These are phyloP conservation scores for Brachyalestes nurse DNA, from an alignment of 2,797 vertebrate species.

Conservation along the genomic window DNA sequence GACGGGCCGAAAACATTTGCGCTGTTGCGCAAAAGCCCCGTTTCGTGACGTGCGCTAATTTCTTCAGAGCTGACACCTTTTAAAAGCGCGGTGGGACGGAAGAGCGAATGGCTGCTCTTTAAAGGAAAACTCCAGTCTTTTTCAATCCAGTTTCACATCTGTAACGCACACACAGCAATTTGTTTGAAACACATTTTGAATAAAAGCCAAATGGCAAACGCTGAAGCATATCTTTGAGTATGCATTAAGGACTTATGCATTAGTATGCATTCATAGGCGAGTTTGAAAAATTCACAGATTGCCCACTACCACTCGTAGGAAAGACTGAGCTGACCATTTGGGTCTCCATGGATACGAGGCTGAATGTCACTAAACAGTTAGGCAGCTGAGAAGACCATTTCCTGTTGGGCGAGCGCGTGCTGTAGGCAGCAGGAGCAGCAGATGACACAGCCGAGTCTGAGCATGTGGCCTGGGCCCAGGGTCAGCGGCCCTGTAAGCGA, in stretches of 20 bases:
- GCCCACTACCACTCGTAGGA: conserved; percentile 11
- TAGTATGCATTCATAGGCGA: neutral
- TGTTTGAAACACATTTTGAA: neutral
- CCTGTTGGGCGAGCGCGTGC: conserved; percentile 45
- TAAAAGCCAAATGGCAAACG: neutral
- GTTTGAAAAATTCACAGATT: conserved; percentile 12
- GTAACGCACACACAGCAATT: neutral
- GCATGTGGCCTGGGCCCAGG: conserved; percentile 24
- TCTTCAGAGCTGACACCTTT: neutral
- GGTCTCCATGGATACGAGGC: conserved; percentile 32
- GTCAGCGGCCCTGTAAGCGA: conserved; percentile 24
- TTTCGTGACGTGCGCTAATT: neutral
- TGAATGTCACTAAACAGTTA: conserved; percentile 42
- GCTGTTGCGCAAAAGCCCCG: neutral
- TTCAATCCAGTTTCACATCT: neutral
- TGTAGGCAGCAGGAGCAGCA: conserved; percentile 26
- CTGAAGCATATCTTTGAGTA: neutral
- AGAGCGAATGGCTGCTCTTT: neutral
- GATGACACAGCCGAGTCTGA: conserved; percentile 43
- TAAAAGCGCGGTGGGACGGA: neutral
- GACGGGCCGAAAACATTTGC: conserved; percentile 1
- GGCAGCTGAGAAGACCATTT: conserved; percentile 39
- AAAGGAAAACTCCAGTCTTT: neutral
- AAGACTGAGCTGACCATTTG: conserved; percentile 25
- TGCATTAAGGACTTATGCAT: neutral